phyloP scores from a whole-genome alignment of 2,888 invertebrate genomes.

The Scotopteryx bipunctaria region DNA sequence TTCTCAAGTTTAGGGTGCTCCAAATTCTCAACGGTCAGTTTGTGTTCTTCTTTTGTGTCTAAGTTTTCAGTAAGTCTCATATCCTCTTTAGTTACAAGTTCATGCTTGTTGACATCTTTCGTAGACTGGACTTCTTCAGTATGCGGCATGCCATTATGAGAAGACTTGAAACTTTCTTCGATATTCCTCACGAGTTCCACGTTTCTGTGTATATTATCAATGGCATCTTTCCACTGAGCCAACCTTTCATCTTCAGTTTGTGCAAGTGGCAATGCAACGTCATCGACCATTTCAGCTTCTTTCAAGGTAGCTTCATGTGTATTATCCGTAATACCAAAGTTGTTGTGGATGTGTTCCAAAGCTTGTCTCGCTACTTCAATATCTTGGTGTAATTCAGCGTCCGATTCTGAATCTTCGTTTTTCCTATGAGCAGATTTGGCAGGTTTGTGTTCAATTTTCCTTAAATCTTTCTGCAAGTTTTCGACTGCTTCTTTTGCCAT shows the following conservation, averaged over 20 bases:
- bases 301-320: constrained; percentile 43
- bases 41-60: constrained; percentile 21
- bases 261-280: constrained; percentile 41
- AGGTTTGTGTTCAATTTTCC: constrained; percentile 52
- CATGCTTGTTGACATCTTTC: constrained; percentile 12
- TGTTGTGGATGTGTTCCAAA: constrained; percentile 60
- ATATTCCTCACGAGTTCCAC: constrained; percentile 63
- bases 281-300: constrained; percentile 44
- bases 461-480: constrained; percentile 61
- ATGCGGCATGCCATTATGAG: constrained; percentile 12
- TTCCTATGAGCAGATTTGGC: constrained; percentile 42
- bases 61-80: constrained; percentile 29
- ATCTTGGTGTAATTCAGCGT: constrained; percentile 60
- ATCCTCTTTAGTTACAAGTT: constrained; percentile 17
- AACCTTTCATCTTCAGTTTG: constrained; percentile 59
- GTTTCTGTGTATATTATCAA: constrained; percentile 60
- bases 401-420: constrained; percentile 45
- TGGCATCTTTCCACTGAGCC: constrained; percentile 67
- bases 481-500: constrained; percentile 73
- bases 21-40: constrained; percentile 2
- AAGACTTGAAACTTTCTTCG: constrained; percentile 61
- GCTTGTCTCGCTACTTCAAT: constrained; percentile 65
- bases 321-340: constrained; percentile 59
- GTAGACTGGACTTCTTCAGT: constrained; percentile 7
- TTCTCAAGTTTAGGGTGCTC: constrained; percentile 27